Conservation (phyloP, 2,113 vertebrate genomes). For the Malaclemys terrapin region DNA sequence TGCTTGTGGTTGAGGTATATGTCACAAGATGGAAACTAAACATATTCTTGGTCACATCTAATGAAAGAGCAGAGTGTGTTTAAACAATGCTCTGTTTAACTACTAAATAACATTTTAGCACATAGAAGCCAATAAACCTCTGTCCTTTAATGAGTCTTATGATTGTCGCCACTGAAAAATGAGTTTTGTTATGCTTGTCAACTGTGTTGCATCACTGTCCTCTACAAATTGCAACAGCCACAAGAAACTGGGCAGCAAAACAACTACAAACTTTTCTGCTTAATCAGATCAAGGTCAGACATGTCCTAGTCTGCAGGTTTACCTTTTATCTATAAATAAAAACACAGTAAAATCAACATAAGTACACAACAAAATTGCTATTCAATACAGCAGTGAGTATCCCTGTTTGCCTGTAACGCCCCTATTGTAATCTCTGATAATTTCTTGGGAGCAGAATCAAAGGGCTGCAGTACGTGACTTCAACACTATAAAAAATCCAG, state of each 20-base stretch:
- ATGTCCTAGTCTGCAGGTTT: background rate
- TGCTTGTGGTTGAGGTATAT: background rate
- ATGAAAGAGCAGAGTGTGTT: constrained; percentile 8
- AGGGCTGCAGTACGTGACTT: constrained; percentile 30
- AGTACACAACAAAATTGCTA: constrained; percentile 4
- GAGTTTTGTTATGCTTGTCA: constrained; percentile 1
- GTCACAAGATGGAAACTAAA: constrained; percentile 10
- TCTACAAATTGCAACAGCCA: background rate
- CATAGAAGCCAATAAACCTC: background rate
- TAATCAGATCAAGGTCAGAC: background rate
- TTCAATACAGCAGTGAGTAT: constrained; percentile 19
- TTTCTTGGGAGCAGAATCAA: constrained; percentile 65
- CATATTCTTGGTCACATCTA: background rate
- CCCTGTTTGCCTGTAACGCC: background rate
- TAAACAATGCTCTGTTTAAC: background rate
- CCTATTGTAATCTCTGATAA: constrained; percentile 43
- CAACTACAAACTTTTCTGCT: background rate
- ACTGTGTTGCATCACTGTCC: background rate
- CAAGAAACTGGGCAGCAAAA: background rate
- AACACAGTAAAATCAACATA: background rate
- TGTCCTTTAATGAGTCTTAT: constrained; percentile 3
- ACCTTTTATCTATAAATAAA: constrained; percentile 28
- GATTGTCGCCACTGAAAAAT: constrained; percentile 9
- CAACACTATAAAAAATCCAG: constrained; percentile 4
- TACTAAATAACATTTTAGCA: background rate